Percentiles rank a stretch among this genome's conserved stretches.
phyloP scores from a whole-genome alignment of 37 sponge, comb jelly and placozoan genomes.

The Cliona cf. orientalis region DNA sequence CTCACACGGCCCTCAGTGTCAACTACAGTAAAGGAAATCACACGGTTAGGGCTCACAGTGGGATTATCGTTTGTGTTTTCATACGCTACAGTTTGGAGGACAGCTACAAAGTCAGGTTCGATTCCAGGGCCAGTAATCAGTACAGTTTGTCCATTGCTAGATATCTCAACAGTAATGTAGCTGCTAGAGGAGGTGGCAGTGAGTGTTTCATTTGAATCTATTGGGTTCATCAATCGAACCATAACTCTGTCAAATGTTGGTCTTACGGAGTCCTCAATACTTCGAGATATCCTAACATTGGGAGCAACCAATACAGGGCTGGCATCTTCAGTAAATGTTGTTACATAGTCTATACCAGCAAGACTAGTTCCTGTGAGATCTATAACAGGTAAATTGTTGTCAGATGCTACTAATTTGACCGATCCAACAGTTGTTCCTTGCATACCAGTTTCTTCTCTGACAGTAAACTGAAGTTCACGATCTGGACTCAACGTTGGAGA shows the following conservation, averaged over 20 bases:
- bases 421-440: slow-evolving; percentile 20
- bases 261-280: neutral
- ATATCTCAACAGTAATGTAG: slow-evolving; percentile 13
- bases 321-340: slow-evolving; percentile 52
- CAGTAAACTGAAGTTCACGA: slow-evolving; percentile 35
- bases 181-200: neutral
- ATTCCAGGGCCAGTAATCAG: slow-evolving; percentile 54
- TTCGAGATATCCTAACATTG: neutral
- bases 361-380: slow-evolving; percentile 35
- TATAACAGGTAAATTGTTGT: slow-evolving; percentile 48
- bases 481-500: slow-evolving; percentile 21
- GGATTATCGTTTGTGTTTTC: slow-evolving; percentile 38
- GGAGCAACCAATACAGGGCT: slow-evolving; percentile 33
- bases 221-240: slow-evolving; percentile 25
- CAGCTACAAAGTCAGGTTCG: slow-evolving; percentile 29
- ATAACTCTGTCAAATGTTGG: slow-evolving; percentile 41
- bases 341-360: slow-evolving; percentile 32
- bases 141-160: slow-evolving; percentile 3
- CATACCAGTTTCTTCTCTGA: slow-evolving; percentile 19
- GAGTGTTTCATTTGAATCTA: slow-evolving; percentile 30
- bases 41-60: slow-evolving; percentile 13
- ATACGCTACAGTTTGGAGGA: slow-evolving; percentile 33
- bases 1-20: slow-evolving; percentile 57
- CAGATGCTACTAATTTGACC: slow-evolving; percentile 39
- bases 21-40: slow-evolving; percentile 29